These are phyloP conservation scores for Colistium nudipinnis DNA, from an alignment of 2,113 vertebrate species.

Conservation along the genomic window DNA sequence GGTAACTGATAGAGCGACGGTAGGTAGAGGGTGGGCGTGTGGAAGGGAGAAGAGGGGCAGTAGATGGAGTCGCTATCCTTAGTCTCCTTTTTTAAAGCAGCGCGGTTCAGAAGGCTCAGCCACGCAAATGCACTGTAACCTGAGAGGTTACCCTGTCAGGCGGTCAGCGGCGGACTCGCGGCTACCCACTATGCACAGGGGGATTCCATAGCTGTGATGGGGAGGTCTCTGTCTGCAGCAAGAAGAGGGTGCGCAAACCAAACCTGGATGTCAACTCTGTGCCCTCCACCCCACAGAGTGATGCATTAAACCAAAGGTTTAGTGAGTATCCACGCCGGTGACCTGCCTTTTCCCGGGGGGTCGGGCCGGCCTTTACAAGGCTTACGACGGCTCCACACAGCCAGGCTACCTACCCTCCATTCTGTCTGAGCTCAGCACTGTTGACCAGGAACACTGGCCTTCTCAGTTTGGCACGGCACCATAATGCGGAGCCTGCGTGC, in stretches of 20 bases:
- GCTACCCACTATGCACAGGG: conserved; percentile 28
- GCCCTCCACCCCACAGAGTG: conserved; percentile 64
- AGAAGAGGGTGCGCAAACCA: conserved; percentile 52
- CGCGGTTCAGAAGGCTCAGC: conserved; percentile 26
- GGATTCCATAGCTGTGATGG: conserved; percentile 28
- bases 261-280: conserved; percentile 53
- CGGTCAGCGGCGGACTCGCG: conserved; percentile 4
- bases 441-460: conserved; percentile 64
- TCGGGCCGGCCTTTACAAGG: conserved; percentile 57
- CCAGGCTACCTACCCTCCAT: conserved; percentile 61
- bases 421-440: conserved; percentile 64
- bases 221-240: conserved; percentile 34
- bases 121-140: conserved; percentile 34
- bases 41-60: conserved; percentile 11
- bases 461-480: conserved; percentile 48
- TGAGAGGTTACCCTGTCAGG: conserved; percentile 27
- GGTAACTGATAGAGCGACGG: conserved; percentile 52
- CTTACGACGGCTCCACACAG: conserved; percentile 57
- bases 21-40: conserved; percentile 31
- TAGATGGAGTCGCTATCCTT: conserved; percentile 41
- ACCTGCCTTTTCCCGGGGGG: conserved; percentile 60
- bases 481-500: conserved; percentile 2
- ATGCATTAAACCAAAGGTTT: conserved; percentile 74
- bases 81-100: conserved; percentile 8
- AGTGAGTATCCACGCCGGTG: conserved; percentile 69